Base-by-base conservation (phyloP, 2,113 vertebrate species). In the Chaetops frenatus region DNA sequence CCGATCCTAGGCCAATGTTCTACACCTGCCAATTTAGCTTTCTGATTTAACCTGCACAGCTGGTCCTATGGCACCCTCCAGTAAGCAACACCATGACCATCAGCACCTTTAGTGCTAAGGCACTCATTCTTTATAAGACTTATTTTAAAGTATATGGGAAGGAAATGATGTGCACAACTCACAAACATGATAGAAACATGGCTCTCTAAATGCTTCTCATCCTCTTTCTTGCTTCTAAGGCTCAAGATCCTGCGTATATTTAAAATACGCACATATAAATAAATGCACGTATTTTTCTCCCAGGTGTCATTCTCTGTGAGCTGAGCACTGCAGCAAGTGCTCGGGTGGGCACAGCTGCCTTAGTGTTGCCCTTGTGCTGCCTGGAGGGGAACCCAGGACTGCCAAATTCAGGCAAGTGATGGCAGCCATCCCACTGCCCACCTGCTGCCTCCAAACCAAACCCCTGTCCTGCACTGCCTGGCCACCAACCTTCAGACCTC, bases 351-450 rank as follows among this genome's bases (percentile, higher is more conserved):
- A 38, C 22, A 35, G 27, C 53, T 89, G 17, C 42, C 42, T 51
- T 29, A 5, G 21, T 14, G 47, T 6, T 60, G 33, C 22, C 35
- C 40, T 67, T 7, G 2, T 19, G 7, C 23, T 74, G 35, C 35
- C 77, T 3, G 2, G 36, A 51, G 44, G 2, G 45, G 50, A 29
- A 54, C 22, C 14, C 0, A 0, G 31, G 17, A 28, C 65, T 73
- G 42, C 78, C 8, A 7, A 89, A 84, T 47, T 31, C 58, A 36
- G n/a, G 40, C 1, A 29, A 51, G 45, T 2, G 3, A 36, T 60
- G 33, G 72, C 66, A 92, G 35, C 47, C 1, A 0, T 27, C 51
- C 65, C 24, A 6, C 50, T 79, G 66, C 29, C n/a, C 20, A 15
- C 12, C 53, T 4, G 5, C 76, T 72, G 29, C 57, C 62, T 53